Conservation (phyloP, 2,888 invertebrate species). For the Crossocerus cetratus region DNA sequence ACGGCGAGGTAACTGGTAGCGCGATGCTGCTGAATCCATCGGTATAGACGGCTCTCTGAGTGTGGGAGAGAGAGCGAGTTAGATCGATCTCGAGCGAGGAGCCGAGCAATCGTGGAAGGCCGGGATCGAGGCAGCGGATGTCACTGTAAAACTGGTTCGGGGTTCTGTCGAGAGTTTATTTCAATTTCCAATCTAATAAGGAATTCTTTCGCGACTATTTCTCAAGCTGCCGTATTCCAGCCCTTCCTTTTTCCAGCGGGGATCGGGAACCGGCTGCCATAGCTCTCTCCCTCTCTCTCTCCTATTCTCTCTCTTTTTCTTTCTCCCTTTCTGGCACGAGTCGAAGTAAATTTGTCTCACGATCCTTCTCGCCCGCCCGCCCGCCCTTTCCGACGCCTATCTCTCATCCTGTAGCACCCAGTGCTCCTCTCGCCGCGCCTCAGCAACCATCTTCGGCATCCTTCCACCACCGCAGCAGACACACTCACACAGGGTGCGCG, state of each 20-base stretch:
- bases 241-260: conserved; percentile 11
- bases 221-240: conserved; percentile 36
- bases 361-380: conserved; percentile 29
- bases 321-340: conserved; percentile 3
- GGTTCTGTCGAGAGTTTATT: conserved; percentile 49
- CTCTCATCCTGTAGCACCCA: conserved; percentile 26
- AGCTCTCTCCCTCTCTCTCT: not conserved
- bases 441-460: conserved; percentile 33
- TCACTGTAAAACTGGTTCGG: conserved; percentile 34
- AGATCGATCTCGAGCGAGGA: conserved; percentile 28
- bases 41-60: too few species aligned
- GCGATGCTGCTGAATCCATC: too few species aligned
- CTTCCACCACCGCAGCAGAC: conserved; percentile 4
- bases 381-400: conserved; percentile 2
- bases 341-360: conserved; percentile 57
- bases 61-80: not conserved
- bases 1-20: not conserved
- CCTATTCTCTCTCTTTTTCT: conserved; percentile 1
- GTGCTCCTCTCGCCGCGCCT: conserved; percentile 12
- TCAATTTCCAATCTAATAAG: conserved; percentile 72
- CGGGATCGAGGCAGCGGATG: conserved; percentile 37
- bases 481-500: conserved; percentile 1
- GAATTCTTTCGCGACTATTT: conserved; percentile 65
- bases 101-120: conserved; percentile 24
- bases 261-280: not conserved